phyloP scores from a whole-genome alignment of 2,113 vertebrate genomes.

The Pelobates fuscus region DNA sequence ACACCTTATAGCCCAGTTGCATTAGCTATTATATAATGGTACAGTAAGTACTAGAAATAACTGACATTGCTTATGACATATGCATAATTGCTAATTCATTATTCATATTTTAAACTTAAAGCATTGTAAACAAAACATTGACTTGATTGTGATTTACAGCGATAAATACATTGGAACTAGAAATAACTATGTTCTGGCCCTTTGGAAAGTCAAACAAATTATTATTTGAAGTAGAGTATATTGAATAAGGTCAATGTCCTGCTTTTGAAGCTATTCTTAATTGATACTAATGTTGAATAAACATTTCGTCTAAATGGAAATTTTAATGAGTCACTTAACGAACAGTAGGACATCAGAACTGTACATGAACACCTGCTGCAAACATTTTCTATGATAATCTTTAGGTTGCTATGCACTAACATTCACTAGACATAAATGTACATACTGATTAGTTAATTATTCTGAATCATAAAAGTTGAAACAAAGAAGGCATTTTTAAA shows the following conservation, averaged over 20 bases:
- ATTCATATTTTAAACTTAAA: too few species aligned
- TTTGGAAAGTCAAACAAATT: neutral
- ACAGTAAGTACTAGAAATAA: too few species aligned
- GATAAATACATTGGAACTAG: neutral
- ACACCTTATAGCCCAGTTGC: too few species aligned
- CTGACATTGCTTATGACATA: too few species aligned
- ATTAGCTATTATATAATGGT: too few species aligned
- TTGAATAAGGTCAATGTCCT: neutral
- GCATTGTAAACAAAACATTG: too few species aligned
- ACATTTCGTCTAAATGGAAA: neutral
- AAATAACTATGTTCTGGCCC: neutral
- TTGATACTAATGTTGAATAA: neutral
- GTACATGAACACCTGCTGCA: neutral
- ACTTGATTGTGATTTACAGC: too few species aligned
- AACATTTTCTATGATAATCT: neutral
- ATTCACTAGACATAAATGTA: neutral
- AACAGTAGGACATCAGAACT: conserved; percentile 4
- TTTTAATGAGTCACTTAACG: conserved; percentile 12
- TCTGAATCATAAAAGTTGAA: too few species aligned
- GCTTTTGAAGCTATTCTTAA: neutral
- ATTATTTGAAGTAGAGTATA: neutral
- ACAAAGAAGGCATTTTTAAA: too few species aligned
- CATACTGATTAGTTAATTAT: too few species aligned
- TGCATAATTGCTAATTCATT: too few species aligned
- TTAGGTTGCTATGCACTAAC: neutral